Conservation (phyloP, 2,888 invertebrate species). For the Ariolimax columbianus region DNA sequence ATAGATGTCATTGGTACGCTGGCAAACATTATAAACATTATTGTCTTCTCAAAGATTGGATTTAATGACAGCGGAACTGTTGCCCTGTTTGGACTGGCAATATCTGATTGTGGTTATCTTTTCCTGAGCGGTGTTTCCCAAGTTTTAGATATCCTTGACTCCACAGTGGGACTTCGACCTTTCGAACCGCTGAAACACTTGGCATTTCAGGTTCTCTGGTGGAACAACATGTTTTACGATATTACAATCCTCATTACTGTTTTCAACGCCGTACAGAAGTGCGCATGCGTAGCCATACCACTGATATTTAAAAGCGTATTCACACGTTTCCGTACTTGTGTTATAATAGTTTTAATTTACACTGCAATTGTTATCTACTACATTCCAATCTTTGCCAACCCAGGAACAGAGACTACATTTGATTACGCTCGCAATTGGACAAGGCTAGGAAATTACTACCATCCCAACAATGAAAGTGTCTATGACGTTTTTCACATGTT, state of each 20-base stretch:
- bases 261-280: constrained; percentile 34
- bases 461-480: background rate
- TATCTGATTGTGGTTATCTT: constrained; percentile 16
- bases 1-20: background rate
- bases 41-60: constrained; percentile 26
- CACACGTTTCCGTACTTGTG: background rate
- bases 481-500: constrained; percentile 5
- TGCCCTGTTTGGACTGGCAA: background rate
- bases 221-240: background rate
- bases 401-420: background rate
- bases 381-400: constrained; percentile 3
- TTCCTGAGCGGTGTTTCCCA: constrained; percentile 10
- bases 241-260: constrained; percentile 18
- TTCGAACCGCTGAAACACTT: constrained; percentile 5
- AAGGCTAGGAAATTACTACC: background rate
- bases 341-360: constrained; percentile 10
- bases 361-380: background rate
- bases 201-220: constrained; percentile 6
- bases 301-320: constrained; percentile 22
- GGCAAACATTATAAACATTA: constrained; percentile 24
- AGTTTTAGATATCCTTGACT: background rate
- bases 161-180: constrained; percentile 8
- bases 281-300: constrained; percentile 37
- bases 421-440: background rate
- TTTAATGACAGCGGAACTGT: constrained; percentile 15